Conservation (phyloP, 2,797 vertebrate genomes). For the Menidia menidia region DNA sequence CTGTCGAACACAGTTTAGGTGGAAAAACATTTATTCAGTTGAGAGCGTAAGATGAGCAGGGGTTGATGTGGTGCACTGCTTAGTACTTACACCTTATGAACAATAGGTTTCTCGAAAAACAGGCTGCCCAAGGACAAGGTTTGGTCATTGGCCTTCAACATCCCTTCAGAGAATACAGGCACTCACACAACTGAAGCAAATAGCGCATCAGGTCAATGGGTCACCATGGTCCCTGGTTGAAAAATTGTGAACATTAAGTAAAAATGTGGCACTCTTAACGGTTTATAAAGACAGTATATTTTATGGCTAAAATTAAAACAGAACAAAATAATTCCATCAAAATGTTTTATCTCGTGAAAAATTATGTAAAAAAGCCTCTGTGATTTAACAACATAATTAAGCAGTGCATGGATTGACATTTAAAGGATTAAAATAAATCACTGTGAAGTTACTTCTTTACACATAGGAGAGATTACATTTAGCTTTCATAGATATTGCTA, state of each 20-base stretch:
- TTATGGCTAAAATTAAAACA: neutral
- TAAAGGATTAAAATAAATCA: neutral
- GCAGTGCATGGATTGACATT: neutral
- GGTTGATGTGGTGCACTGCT: neutral
- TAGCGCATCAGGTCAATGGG: neutral
- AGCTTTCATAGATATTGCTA: neutral
- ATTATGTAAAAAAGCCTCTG: neutral
- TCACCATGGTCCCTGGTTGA: neutral
- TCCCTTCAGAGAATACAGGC: constrained; percentile 62
- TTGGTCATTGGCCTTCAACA: constrained; percentile 82
- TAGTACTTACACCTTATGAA: constrained; percentile 86
- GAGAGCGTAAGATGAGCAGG: neutral
- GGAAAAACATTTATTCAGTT: constrained; percentile 8
- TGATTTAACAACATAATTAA: constrained; percentile 1
- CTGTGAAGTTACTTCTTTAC: neutral
- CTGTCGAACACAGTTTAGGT: constrained; percentile 67
- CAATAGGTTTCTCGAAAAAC: constrained; percentile 88
- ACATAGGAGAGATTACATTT: neutral
- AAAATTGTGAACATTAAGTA: neutral
- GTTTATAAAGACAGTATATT: neutral
- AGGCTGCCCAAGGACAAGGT: constrained; percentile 84
- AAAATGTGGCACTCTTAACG: neutral
- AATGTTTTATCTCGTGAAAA: constrained; percentile 1
- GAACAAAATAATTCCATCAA: constrained; percentile 1
- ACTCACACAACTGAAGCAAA: constrained; percentile 29